Conservation (phyloP, 2,888 invertebrate species). For the Sinopyrophorus schimmeli region DNA sequence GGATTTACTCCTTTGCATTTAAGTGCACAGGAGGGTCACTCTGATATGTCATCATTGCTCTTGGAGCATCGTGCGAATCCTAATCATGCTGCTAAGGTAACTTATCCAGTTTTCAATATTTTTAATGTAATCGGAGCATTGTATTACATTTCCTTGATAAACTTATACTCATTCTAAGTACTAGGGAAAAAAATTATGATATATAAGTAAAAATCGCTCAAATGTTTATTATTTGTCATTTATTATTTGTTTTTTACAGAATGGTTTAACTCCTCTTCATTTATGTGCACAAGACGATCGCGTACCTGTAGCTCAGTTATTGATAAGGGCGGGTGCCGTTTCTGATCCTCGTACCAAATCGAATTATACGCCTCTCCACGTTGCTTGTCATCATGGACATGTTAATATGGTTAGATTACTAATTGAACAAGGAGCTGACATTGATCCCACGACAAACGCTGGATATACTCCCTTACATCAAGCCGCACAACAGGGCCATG, state of each 20-base stretch:
- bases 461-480: slow-evolving; percentile 97
- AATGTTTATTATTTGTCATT: background rate
- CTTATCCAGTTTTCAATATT: slow-evolving; percentile 3
- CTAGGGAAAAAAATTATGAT: too few relatives aligned
- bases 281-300: slow-evolving; percentile 94
- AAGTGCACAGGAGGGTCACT: slow-evolving; percentile 92
- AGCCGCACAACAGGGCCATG: slow-evolving; percentile 98
- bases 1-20: slow-evolving; percentile 96
- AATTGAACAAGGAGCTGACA: slow-evolving; percentile 85
- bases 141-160: too few relatives aligned
- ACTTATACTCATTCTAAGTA: too few relatives aligned
- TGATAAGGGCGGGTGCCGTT: slow-evolving; percentile 77
- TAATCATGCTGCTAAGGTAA: slow-evolving; percentile 81
- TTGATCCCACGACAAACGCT: slow-evolving; percentile 75
- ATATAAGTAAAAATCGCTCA: too few relatives aligned
- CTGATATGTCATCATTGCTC: slow-evolving; percentile 91
- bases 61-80: slow-evolving; percentile 88
- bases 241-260: slow-evolving; percentile 56
- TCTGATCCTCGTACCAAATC: slow-evolving; percentile 75
- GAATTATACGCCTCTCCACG: slow-evolving; percentile 95
- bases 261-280: slow-evolving; percentile 92
- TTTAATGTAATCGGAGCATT: too few relatives aligned
- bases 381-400: slow-evolving; percentile 97
- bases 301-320: slow-evolving; percentile 78
- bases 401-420: slow-evolving; percentile 88